Evolutionary conservation across 2,797 vertebrate species (phyloP).

Genomic region (Geotrypetes seraphini): DNA sequence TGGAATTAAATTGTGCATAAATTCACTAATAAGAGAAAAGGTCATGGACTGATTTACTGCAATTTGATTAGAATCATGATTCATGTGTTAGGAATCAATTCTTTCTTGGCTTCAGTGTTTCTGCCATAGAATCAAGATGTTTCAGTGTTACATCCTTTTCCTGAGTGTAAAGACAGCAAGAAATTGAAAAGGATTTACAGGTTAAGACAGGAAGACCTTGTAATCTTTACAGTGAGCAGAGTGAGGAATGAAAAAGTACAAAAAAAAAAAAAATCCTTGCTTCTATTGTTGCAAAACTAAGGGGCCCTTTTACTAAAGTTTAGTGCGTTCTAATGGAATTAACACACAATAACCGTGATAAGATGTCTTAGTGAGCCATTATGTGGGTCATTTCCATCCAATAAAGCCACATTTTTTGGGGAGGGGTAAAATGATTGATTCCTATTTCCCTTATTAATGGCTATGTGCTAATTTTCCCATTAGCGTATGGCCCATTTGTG

Average conservation of each 20-base stretch:
- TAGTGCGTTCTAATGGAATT: too few relatives aligned
- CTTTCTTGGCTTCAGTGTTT: conserved; percentile 28
- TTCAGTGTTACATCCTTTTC: conserved; percentile 21
- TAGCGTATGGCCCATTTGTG: too few relatives aligned
- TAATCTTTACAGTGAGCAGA: conserved; percentile 13
- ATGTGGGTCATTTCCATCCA: too few relatives aligned
- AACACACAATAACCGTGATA: too few relatives aligned
- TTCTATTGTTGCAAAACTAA: conserved; percentile 8
- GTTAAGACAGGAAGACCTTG: conserved; percentile 25
- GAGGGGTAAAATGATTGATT: too few relatives aligned
- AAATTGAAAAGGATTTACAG: conserved; percentile 38
- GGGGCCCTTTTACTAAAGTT: too few relatives aligned
- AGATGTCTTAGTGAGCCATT: too few relatives aligned
- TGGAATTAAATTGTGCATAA: conserved; percentile 41
- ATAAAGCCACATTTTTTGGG: too few relatives aligned
- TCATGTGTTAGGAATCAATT: conserved; percentile 37
- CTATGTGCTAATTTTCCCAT: too few relatives aligned
- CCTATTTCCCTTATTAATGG: too few relatives aligned
- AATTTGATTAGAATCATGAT: conserved; percentile 56
- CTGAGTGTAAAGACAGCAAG: conserved; percentile 22
- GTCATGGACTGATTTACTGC: conserved; percentile 45
- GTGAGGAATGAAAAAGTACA: conserved; percentile 15
- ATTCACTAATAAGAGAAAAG: conserved; percentile 57
- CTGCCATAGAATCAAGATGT: conserved; percentile 17
- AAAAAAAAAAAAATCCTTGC: too few relatives aligned